A percentile compares a stretch with the other conserved stretches of the same genome.
Evolutionary conservation across 2,113 vertebrate genomes (phyloP).

Genomic region (Antechinus flavipes): DNA sequence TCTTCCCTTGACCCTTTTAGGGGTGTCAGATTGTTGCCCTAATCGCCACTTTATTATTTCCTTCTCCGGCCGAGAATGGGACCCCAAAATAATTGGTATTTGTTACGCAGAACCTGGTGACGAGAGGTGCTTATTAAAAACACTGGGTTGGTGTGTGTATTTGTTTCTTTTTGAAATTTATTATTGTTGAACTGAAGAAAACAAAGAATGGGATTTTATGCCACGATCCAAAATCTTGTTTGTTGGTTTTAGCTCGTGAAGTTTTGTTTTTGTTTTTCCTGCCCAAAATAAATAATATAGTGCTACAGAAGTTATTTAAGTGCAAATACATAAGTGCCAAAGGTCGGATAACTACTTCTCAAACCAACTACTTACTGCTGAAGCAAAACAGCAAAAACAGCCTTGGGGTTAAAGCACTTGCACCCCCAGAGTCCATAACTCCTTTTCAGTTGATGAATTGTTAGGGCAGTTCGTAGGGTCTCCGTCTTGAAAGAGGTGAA

Average conservation of each 20-base stretch:
- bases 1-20: not conserved
- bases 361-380: not conserved
- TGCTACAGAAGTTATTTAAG: not conserved
- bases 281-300: not conserved
- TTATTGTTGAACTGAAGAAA: conserved; percentile 25
- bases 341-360: not conserved
- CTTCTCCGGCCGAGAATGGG: not conserved
- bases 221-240: not conserved
- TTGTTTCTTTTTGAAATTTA: not conserved
- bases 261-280: conserved; percentile 13
- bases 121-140: not conserved
- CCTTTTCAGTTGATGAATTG: not conserved
- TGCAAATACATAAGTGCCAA: not conserved
- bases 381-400: not conserved
- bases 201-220: not conserved
- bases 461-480: not conserved
- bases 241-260: conserved; percentile 2
- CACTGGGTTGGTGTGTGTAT: not conserved
- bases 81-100: not conserved
- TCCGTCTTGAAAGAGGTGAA: not conserved
- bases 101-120: not conserved
- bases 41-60: not conserved
- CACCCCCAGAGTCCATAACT: not conserved
- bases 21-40: not conserved
- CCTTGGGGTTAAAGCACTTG: not conserved